phyloP scores from a whole-genome alignment of 2,797 vertebrate genomes.

The Parauchenoglanis punctatus region DNA sequence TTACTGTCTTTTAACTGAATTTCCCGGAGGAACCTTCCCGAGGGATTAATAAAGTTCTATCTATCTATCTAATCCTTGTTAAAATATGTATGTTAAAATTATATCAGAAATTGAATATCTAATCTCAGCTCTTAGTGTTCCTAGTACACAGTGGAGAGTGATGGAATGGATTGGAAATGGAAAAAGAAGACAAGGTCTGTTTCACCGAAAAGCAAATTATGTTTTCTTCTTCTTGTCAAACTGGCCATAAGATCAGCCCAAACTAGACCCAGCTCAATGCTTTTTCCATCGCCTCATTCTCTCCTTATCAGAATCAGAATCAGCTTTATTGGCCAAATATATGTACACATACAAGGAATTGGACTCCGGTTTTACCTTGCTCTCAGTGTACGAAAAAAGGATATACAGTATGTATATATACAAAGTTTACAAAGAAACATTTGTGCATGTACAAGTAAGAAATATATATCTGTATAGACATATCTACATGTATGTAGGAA shows the following conservation, averaged over 20 bases:
- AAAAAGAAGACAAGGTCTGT: not conserved
- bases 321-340: no score
- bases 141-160: not conserved
- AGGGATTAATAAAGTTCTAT: no score
- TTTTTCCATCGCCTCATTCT: not conserved
- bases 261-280: not conserved
- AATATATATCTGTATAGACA: no score
- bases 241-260: not conserved
- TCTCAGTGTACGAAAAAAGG: no score
- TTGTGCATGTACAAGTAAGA: no score
- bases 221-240: constrained; percentile 4
- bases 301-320: not conserved
- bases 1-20: not conserved
- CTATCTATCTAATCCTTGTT: not conserved
- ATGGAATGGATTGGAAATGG: not conserved
- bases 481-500: no score
- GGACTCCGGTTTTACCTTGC: no score
- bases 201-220: not conserved
- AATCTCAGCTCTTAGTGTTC: not conserved
- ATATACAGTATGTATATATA: no score
- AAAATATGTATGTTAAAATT: not conserved
- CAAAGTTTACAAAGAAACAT: no score
- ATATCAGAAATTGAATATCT: not conserved
- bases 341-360: no score
- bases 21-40: no score